These are phyloP conservation scores for Dascillus cervinus DNA, from an alignment of 2,888 invertebrate genomes.

Conservation along the genomic window DNA sequence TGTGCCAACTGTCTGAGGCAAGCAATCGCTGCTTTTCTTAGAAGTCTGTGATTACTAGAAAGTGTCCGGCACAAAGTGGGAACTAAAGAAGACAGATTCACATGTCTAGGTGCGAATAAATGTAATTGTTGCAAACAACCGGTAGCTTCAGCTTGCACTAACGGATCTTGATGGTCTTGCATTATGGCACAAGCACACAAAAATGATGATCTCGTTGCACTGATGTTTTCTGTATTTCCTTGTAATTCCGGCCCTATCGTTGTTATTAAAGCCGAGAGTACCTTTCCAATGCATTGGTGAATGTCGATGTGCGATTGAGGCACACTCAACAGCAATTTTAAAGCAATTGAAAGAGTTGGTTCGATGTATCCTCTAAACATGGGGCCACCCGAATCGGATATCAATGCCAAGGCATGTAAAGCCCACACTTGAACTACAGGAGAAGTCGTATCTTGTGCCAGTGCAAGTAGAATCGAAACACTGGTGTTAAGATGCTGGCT, in stretches of 20 bases:
- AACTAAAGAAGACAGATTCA: conserved; percentile 86
- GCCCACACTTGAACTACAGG: conserved; percentile 98
- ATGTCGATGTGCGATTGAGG: conserved; percentile 87
- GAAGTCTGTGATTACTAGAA: conserved; percentile 79
- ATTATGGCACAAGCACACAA: conserved; percentile 91
- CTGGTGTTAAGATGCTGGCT: conserved; percentile 91
- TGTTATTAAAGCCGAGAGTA: conserved; percentile 91
- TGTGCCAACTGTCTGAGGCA: conserved; percentile 94
- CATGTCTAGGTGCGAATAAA: conserved; percentile 92
- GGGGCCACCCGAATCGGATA: conserved; percentile 97
- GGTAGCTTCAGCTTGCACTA: conserved; percentile 92
- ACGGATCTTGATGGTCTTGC: conserved; percentile 80
- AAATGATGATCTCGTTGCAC: conserved; percentile 74
- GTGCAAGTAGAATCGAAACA: conserved; percentile 86
- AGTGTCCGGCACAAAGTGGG: conserved; percentile 87
- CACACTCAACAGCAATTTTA: conserved; percentile 83
- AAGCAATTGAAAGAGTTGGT: conserved; percentile 80
- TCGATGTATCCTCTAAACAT: conserved; percentile 98
- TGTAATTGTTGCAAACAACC: conserved; percentile 96
- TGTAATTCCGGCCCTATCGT: conserved; percentile 97
- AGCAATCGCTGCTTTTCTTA: conserved; percentile 89
- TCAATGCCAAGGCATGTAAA: conserved; percentile 86
- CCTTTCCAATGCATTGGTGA: conserved; percentile 87
- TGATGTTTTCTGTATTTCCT: conserved; percentile 67
- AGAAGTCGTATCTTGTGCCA: conserved; percentile 89